Conservation (phyloP, 2,888 invertebrate genomes). For the Agonum fuliginosum region DNA sequence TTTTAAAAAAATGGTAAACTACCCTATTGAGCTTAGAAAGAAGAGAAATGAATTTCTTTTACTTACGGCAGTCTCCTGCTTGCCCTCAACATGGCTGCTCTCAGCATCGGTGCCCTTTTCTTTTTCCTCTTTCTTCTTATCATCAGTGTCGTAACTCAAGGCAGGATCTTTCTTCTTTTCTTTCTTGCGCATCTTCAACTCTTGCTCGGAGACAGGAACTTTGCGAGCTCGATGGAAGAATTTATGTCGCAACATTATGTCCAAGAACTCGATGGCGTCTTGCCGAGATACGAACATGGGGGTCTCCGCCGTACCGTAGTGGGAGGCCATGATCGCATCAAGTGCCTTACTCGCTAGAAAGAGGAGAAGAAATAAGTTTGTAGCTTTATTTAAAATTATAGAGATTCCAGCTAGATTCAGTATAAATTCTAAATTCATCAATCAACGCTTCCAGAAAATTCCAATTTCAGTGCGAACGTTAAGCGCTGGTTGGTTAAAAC, state of each 20-base stretch:
- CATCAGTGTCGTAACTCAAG: conserved; percentile 63
- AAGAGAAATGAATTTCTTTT: neutral
- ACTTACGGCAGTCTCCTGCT: conserved; percentile 69
- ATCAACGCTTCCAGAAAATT: too few relatives aligned
- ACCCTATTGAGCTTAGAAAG: conserved; percentile 33
- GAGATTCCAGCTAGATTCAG: too few relatives aligned
- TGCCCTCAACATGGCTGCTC: conserved; percentile 75
- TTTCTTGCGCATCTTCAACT: conserved; percentile 77
- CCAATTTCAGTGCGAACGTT: too few relatives aligned
- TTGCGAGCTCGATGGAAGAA: conserved; percentile 97
- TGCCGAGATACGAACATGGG: conserved; percentile 88
- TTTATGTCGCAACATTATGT: conserved; percentile 92
- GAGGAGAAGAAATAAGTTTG: too few relatives aligned
- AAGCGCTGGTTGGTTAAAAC: too few relatives aligned
- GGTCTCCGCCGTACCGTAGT: conserved; percentile 87
- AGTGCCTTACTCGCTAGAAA: conserved; percentile 87
- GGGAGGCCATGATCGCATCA: conserved; percentile 92
- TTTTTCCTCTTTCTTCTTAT: conserved; percentile 69
- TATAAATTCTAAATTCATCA: too few relatives aligned
- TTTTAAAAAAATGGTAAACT: too few relatives aligned
- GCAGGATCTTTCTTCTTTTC: conserved; percentile 73
- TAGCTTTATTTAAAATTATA: too few relatives aligned
- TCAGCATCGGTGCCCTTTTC: conserved; percentile 74
- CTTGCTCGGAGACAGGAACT: conserved; percentile 84
- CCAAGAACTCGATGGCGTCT: conserved; percentile 86